Conservation (phyloP, 2,888 invertebrate species). For the Shargacucullia verbasci region DNA sequence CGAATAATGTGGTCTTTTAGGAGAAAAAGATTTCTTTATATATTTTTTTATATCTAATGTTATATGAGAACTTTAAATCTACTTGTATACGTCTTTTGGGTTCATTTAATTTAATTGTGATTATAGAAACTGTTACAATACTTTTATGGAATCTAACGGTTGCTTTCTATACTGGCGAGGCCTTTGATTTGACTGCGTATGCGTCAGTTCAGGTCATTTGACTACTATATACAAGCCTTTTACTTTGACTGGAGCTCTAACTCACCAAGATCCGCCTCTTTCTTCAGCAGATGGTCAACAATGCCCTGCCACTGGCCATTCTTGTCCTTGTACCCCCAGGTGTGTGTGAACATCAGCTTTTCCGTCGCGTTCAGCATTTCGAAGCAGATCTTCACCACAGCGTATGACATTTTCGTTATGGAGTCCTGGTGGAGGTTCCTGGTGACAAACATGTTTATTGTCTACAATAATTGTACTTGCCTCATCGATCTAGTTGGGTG, state of each 20-base stretch:
- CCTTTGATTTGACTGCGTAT: too few relatives aligned
- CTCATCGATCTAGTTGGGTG: background rate
- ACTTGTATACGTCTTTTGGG: too few relatives aligned
- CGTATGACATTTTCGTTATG: constrained; percentile 82
- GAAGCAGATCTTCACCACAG: constrained; percentile 79
- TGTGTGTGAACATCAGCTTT: constrained; percentile 73
- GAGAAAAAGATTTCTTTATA: too few relatives aligned
- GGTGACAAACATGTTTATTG: background rate
- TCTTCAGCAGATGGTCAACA: constrained; percentile 75
- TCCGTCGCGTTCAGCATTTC: constrained; percentile 82
- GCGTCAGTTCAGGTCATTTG: too few relatives aligned
- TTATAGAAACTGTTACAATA: too few relatives aligned
- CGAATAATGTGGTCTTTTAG: too few relatives aligned
- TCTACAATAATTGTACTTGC: background rate
- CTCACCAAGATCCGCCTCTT: constrained; percentile 80
- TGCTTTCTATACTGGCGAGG: too few relatives aligned
- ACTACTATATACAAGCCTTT: too few relatives aligned
- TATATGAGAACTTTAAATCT: too few relatives aligned
- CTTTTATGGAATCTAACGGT: too few relatives aligned
- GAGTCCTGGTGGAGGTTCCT: constrained; percentile 82
- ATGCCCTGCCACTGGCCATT: constrained; percentile 82
- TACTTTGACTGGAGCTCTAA: background rate
- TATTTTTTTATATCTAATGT: too few relatives aligned
- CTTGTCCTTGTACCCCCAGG: constrained; percentile 83
- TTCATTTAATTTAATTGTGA: too few relatives aligned